Evolutionary conservation across 2,113 vertebrate genomes (phyloP).

Genomic region (Eptesicus fuscus): DNA sequence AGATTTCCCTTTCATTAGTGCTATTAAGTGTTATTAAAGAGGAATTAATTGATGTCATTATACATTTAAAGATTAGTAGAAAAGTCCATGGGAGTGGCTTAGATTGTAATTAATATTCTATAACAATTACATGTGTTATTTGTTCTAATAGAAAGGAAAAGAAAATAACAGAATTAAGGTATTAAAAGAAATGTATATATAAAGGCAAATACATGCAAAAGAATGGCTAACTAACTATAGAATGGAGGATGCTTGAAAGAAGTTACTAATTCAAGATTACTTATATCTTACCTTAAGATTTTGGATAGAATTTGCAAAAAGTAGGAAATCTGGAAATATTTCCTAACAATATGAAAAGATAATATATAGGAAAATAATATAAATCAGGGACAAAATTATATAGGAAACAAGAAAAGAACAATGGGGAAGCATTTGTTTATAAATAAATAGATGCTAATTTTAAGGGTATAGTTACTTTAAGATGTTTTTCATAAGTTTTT

Average conservation of each 20-base stretch:
- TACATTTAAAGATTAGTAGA: constrained; percentile 44
- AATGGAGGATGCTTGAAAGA: constrained; percentile 5
- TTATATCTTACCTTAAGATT: constrained; percentile 89
- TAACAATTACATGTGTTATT: constrained; percentile 65
- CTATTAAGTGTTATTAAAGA: background rate
- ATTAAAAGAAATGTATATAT: background rate
- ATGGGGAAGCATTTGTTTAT: background rate
- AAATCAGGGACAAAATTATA: constrained; percentile 57
- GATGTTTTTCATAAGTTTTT: background rate
- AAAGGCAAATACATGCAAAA: background rate
- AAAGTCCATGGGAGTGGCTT: background rate
- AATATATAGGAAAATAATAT: constrained; percentile 65
- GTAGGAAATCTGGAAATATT: constrained; percentile 86
- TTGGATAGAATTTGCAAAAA: constrained; percentile 90
- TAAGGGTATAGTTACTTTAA: background rate
- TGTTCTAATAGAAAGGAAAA: constrained; percentile 75
- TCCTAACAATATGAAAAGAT: constrained; percentile 85
- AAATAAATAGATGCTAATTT: background rate
- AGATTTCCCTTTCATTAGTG: constrained; percentile 20
- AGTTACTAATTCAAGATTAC: constrained; percentile 63
- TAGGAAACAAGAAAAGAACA: constrained; percentile 50
- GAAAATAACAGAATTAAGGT: constrained; percentile 36
- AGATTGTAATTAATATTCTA: background rate
- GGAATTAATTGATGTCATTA: background rate
- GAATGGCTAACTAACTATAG: constrained; percentile 37